These are phyloP conservation scores for Mactromeris polynyma DNA, from an alignment of 2,888 invertebrate species.

Conservation along the genomic window DNA sequence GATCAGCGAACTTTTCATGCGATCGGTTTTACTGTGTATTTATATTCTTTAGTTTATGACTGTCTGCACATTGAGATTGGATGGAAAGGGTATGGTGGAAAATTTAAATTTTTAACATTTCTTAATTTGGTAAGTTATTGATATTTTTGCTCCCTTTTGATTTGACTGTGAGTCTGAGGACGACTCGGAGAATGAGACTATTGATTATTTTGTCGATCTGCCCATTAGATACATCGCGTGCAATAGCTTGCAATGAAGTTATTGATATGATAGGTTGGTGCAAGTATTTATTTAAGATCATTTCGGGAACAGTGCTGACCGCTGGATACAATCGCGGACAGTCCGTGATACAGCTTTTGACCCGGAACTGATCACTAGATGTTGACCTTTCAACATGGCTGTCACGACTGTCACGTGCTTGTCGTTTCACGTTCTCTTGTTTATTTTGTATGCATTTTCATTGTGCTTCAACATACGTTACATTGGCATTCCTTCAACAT, in stretches of 20 bases:
- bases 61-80: conserved; percentile 54
- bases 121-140: conserved; percentile 60
- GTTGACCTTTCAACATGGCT: conserved; percentile 8
- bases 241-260: no score
- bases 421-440: conserved; percentile 16
- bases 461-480: conserved; percentile 42
- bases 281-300: no score
- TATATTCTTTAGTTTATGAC: conserved; percentile 55
- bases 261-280: no score
- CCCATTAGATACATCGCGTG: no score
- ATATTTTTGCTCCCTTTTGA: not conserved
- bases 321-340: no score
- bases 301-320: no score
- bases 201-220: no score
- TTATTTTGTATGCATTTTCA: conserved; percentile 7
- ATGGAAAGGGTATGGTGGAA: conserved; percentile 74
- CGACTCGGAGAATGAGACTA: no score
- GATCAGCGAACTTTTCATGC: conserved; percentile 9
- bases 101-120: conserved; percentile 78
- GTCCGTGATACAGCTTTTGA: not conserved
- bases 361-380: conserved; percentile 29
- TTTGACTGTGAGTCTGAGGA: not conserved
- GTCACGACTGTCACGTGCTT: not conserved
- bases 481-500: conserved; percentile 36
- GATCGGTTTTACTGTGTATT: conserved; percentile 36